Conservation (phyloP, 2,888 invertebrate genomes). For the Sisyra terminalis region DNA sequence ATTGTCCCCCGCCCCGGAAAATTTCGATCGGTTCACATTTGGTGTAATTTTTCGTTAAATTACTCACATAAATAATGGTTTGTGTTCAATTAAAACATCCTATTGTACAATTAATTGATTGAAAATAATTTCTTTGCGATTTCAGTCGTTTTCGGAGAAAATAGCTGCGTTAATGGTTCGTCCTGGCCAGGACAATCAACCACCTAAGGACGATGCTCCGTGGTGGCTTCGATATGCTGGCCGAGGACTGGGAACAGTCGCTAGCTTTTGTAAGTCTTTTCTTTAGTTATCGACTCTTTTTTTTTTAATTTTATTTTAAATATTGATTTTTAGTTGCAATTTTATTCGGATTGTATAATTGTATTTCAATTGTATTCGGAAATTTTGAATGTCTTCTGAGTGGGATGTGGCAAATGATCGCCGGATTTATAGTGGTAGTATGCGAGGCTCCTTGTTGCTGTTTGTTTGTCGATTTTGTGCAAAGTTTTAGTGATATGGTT, state of each 20-base stretch:
- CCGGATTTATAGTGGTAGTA: slow-evolving; percentile 73
- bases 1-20: too few relatives aligned
- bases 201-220: slow-evolving; percentile 75
- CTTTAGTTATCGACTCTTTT: slow-evolving; percentile 7
- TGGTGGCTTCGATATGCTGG: slow-evolving; percentile 84
- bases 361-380: slow-evolving; percentile 44
- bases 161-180: slow-evolving; percentile 62
- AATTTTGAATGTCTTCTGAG: slow-evolving; percentile 50
- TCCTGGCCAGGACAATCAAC: slow-evolving; percentile 59
- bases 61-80: too few relatives aligned
- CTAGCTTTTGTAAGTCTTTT: slow-evolving; percentile 59
- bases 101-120: too few relatives aligned
- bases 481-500: slow-evolving; percentile 65
- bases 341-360: slow-evolving; percentile 62
- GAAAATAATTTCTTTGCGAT: too few relatives aligned
- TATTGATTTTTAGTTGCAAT: slow-evolving; percentile 56
- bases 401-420: slow-evolving; percentile 75
- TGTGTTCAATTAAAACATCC: too few relatives aligned
- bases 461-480: slow-evolving; percentile 88
- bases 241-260: slow-evolving; percentile 67
- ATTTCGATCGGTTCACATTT: too few relatives aligned
- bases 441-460: slow-evolving; percentile 97
- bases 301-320: slow-evolving; percentile 4
- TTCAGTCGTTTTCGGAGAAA: slow-evolving; percentile 62
- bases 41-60: too few relatives aligned